A percentile compares a stretch with the other conserved stretches of the same genome.
phyloP scores from a whole-genome alignment of 2,888 invertebrate species.

The Hypolimnas misippus region DNA sequence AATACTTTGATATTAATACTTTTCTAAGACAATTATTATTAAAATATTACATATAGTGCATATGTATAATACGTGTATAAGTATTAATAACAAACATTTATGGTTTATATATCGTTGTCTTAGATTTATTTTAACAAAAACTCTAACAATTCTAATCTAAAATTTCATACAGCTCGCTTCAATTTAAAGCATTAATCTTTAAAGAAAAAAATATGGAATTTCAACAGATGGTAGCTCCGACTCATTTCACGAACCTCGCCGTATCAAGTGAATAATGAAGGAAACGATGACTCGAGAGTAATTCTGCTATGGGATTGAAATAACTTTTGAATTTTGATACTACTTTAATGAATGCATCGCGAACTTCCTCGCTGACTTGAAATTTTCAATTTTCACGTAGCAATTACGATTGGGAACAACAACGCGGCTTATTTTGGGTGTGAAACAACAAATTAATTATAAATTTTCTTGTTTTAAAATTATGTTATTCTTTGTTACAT shows the following conservation, averaged over 20 bases:
- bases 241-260: background rate
- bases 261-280: slow-evolving; percentile 47
- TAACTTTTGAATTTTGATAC: slow-evolving; percentile 63
- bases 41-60: no score
- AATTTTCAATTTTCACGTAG: slow-evolving; percentile 59
- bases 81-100: no score
- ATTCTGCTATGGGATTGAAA: slow-evolving; percentile 63
- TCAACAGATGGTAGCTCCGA: background rate
- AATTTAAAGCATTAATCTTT: slow-evolving; percentile 28
- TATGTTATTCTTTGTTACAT: background rate
- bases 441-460: slow-evolving; percentile 13
- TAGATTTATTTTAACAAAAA: no score
- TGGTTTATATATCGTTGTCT: no score
- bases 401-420: background rate
- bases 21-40: no score
- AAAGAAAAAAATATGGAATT: slow-evolving; percentile 25
- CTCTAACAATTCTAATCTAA: background rate
- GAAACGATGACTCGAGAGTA: slow-evolving; percentile 54
- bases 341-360: slow-evolving; percentile 71
- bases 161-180: background rate
- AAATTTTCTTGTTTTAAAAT: slow-evolving; percentile 16
- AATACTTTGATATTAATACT: no score
- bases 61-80: no score
- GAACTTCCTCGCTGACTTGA: slow-evolving; percentile 67
- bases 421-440: slow-evolving; percentile 10